Base-by-base conservation (phyloP, 2,797 vertebrate species). In the Myioborus miniatus region DNA sequence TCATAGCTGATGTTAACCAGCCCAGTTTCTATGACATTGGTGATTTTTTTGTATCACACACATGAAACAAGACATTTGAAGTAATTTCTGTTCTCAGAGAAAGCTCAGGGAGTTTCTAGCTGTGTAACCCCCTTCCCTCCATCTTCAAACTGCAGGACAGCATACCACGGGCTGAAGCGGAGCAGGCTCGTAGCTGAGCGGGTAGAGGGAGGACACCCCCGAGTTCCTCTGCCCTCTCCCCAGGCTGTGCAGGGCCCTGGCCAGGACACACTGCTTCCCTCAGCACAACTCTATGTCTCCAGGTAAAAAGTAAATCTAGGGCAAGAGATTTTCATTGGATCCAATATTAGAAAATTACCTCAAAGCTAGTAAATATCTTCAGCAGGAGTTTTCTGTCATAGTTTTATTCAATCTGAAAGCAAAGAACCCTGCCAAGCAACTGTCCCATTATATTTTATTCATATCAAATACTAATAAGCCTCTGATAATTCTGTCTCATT, bases 131-230 rank as follows among this genome's bases (percentile, higher is more conserved):
- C 5, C 55, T 71, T 80, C 26, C 21, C 29, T 80, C 15, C 23
- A 58, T 30, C 15, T 78, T 65, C 55, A 50, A 8, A 83, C 37
- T 65, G 39, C 82, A 63, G 60, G n/a, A 50, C 12, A 41, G 65
- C 12, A 2, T 44, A 37, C 37, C 29, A 29, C 0, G 0, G 74
- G 13, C 34, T 23, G 50, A 88, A 82, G 47, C 0, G 0, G 52
- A 87, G 37, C 65, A 62, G 58, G 34, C 12, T 41, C 11, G 37
- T 21, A 62, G 23, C 24, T 60, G 39, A 59, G 59, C 22, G 36
- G 59, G 23, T 20, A 36, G 32, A 43, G 20, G 67, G 36, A 56
- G 32, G 16, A 63, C n/a, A 27, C 29, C 32, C 36, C 7, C 0
- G 0, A 34, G 14, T 32, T 17, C 47, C 41, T 26, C 62, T 78